A percentile compares a stretch with the other conserved stretches of the same genome.
These are phyloP conservation scores for Neoniphon sammara DNA, from an alignment of 2,797 vertebrate genomes.

Conservation along the genomic window DNA sequence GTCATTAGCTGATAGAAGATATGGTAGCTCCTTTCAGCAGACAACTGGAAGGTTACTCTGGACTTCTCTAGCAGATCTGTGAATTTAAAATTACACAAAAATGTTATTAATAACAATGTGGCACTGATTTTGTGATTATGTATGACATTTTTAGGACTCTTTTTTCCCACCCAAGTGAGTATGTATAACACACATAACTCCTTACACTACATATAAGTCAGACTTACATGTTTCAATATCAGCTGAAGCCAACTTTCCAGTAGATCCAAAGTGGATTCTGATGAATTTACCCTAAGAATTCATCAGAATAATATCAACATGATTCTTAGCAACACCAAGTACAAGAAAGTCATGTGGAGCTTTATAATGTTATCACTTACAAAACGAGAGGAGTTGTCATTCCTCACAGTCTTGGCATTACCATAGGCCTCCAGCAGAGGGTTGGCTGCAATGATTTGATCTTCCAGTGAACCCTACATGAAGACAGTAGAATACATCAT, in stretches of 20 bases:
- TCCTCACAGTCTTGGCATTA: conserved; percentile 90
- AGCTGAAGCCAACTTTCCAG: conserved; percentile 62
- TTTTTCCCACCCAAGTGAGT: too few relatives aligned
- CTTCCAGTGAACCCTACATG: conserved; percentile 86
- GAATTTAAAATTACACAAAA: not conserved
- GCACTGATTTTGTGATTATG: too few relatives aligned
- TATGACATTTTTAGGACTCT: too few relatives aligned
- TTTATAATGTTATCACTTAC: conserved; percentile 64
- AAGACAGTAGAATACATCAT: not conserved
- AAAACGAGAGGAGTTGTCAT: conserved; percentile 90
- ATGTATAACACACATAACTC: not conserved
- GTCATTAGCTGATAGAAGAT: conserved; percentile 93
- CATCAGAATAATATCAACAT: not conserved
- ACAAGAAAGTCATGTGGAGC: too few relatives aligned
- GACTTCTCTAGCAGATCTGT: conserved; percentile 90
- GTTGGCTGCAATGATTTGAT: conserved; percentile 87
- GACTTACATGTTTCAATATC: conserved; percentile 66
- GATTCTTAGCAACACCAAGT: too few relatives aligned
- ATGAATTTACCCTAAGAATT: conserved; percentile 64
- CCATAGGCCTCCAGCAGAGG: conserved; percentile 90
- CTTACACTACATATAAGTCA: not conserved
- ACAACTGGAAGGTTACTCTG: conserved; percentile 89
- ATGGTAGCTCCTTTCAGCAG: conserved; percentile 90
- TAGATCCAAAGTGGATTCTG: conserved; percentile 51
- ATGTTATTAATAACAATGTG: too few relatives aligned